Conservation (phyloP, 2,113 vertebrate species). For the Trematocara unimaculatum region DNA sequence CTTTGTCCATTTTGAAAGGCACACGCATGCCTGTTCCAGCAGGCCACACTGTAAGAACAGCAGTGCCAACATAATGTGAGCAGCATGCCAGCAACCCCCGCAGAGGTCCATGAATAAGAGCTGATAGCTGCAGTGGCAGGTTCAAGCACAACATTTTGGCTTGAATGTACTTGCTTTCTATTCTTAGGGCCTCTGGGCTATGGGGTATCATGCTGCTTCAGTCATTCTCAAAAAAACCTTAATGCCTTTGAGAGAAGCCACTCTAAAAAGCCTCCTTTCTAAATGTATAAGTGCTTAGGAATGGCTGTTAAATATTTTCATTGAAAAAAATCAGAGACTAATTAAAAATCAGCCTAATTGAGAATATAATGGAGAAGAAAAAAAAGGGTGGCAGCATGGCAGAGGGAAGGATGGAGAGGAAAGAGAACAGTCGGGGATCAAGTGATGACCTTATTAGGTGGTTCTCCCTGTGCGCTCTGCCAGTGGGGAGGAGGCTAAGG, state of each 20-base stretch:
- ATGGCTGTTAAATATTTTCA: neutral
- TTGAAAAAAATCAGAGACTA: neutral
- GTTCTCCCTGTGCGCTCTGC: constrained; percentile 10
- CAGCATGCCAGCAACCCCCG: constrained; percentile 39
- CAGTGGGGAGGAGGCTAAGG: neutral
- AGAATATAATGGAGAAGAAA: neutral
- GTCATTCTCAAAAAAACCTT: constrained; percentile 8
- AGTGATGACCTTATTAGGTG: constrained; percentile 68
- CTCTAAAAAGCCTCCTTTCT: neutral
- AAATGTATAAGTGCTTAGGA: neutral
- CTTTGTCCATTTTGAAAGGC: neutral
- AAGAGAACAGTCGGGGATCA: constrained; percentile 42
- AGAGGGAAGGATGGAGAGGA: neutral
- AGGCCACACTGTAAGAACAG: constrained; percentile 12
- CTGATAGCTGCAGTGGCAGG: constrained; percentile 21
- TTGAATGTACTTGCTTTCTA: constrained; percentile 17
- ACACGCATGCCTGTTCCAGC: neutral
- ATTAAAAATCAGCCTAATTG: neutral
- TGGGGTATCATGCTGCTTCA: constrained; percentile 10
- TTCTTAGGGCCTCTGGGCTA: constrained; percentile 6
- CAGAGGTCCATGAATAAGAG: constrained; percentile 38
- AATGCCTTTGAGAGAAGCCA: neutral
- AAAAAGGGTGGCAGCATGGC: neutral
- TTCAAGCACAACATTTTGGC: constrained; percentile 40
- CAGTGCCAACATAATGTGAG: constrained; percentile 32